Percentiles rank a stretch among this genome's conserved stretches.
Conservation (phyloP, 2,113 vertebrate genomes). For the Neodontobutis hainanensis region DNA sequence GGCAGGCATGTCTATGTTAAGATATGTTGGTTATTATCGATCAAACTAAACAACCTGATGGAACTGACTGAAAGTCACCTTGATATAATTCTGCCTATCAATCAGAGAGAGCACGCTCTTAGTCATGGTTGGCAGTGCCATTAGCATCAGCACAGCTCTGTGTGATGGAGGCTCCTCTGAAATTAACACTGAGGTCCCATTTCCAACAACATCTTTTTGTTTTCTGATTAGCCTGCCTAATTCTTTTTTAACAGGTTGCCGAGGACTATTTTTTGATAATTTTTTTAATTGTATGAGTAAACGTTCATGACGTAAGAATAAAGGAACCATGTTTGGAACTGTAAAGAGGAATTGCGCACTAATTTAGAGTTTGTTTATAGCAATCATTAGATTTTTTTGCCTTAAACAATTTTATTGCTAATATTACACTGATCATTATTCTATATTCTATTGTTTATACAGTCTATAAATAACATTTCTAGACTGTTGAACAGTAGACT, state of each 20-base stretch:
- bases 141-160: slow-evolving; percentile 77
- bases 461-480: too few relatives aligned
- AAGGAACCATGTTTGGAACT: too few relatives aligned
- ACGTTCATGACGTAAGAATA: too few relatives aligned
- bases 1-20: slow-evolving; percentile 58
- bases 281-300: too few relatives aligned
- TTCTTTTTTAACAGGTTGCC: slow-evolving; percentile 28
- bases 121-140: slow-evolving; percentile 78
- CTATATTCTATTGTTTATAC: too few relatives aligned
- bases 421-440: too few relatives aligned
- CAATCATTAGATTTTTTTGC: too few relatives aligned
- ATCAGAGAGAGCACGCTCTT: slow-evolving; percentile 71
- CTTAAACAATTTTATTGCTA: too few relatives aligned
- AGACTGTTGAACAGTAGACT: slow-evolving; percentile 1
- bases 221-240: slow-evolving; percentile 66
- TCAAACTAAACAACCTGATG: slow-evolving; percentile 77
- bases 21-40: slow-evolving; percentile 77
- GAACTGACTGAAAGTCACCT: slow-evolving; percentile 81
- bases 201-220: slow-evolving; percentile 63
- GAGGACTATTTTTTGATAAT: too few relatives aligned
- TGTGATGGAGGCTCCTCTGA: slow-evolving; percentile 73
- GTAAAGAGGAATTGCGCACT: too few relatives aligned
- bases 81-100: slow-evolving; percentile 80
- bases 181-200: slow-evolving; percentile 76
- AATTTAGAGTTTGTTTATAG: too few relatives aligned